Conservation (phyloP, 1,140 invertebrate species). For the Heliconius eleuchia region DNA sequence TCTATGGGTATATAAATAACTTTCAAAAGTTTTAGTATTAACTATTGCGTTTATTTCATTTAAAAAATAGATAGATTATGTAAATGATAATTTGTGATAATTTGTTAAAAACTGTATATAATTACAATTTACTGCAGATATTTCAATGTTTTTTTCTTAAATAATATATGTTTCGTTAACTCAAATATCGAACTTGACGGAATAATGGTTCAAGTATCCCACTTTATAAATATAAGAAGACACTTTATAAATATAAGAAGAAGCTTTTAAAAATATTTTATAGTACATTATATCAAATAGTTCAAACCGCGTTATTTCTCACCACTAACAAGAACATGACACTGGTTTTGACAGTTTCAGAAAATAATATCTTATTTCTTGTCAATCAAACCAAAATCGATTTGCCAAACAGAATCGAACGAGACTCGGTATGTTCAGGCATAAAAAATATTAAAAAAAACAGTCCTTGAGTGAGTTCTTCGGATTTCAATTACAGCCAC, state of each 20-base stretch:
- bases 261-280: background rate
- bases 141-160: too few species aligned
- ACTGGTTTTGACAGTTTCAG: slow-evolving; percentile 39
- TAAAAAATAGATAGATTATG: too few species aligned
- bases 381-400: slow-evolving; percentile 48
- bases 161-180: too few species aligned
- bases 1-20: background rate
- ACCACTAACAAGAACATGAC: slow-evolving; percentile 33
- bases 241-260: background rate
- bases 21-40: too few species aligned
- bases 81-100: too few species aligned
- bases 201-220: background rate
- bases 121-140: too few species aligned
- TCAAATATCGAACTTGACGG: background rate
- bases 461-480: slow-evolving; percentile 61
- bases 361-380: slow-evolving; percentile 36
- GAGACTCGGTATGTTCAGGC: slow-evolving; percentile 40
- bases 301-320: background rate
- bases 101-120: background rate
- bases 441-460: slow-evolving; percentile 45
- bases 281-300: background rate
- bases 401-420: slow-evolving; percentile 39
- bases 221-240: background rate
- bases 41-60: too few species aligned
- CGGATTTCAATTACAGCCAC: slow-evolving; percentile 76